Evolutionary conservation across 2,888 invertebrate species (phyloP).

Genomic region (Pseudococcus viburni): DNA sequence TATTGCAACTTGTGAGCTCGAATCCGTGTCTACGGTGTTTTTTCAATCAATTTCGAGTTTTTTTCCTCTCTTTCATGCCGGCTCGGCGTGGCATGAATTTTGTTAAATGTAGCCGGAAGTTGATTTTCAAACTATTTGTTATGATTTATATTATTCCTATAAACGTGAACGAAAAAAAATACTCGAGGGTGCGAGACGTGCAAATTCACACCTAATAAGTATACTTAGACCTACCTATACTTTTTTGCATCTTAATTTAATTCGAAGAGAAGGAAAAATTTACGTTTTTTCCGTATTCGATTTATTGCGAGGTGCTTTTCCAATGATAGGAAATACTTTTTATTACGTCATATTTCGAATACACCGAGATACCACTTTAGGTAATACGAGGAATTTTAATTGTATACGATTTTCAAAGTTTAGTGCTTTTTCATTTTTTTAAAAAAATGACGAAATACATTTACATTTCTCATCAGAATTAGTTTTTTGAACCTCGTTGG

Average conservation of each 20-base stretch:
- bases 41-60: constrained; percentile 40
- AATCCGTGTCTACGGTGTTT: not conserved
- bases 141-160: not conserved
- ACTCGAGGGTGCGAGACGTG: too few relatives aligned
- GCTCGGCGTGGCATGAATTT: not conserved
- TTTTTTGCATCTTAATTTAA: not conserved
- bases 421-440: too few relatives aligned
- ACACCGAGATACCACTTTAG: too few relatives aligned
- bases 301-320: not conserved
- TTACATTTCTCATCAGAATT: not conserved
- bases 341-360: not conserved
- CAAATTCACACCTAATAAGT: not conserved
- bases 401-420: too few relatives aligned
- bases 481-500: not conserved
- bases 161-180: too few relatives aligned
- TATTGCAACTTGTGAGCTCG: not conserved
- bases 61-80: not conserved
- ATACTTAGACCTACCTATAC: not conserved
- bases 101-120: constrained; percentile 34
- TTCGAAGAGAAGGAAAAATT: not conserved
- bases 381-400: too few relatives aligned
- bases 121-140: constrained; percentile 27
- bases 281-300: not conserved
- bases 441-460: too few relatives aligned
- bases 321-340: not conserved